These are phyloP conservation scores for Pluvianellus socialis DNA, from an alignment of 2,113 vertebrate genomes.

Conservation along the genomic window DNA sequence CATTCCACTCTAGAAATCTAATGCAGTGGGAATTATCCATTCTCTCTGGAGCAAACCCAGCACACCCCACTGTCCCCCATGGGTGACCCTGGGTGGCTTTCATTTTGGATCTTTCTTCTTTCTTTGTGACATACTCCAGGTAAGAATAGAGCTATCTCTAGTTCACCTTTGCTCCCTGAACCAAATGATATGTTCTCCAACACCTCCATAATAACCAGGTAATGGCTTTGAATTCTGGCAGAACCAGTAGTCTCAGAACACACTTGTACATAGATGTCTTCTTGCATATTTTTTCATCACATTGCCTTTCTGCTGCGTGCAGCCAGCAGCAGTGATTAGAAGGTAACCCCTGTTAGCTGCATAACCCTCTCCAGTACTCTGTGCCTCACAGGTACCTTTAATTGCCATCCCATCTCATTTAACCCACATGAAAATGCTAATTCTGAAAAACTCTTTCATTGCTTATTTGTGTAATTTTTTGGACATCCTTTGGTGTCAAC, in stretches of 20 bases:
- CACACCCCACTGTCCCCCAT: background rate
- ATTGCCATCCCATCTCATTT: background rate
- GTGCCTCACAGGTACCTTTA: background rate
- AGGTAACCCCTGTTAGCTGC: background rate
- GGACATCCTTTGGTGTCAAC: background rate
- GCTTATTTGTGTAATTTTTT: background rate
- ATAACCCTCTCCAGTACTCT: background rate
- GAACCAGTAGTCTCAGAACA: background rate
- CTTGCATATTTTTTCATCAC: background rate
- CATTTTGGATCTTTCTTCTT: background rate
- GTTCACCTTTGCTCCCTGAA: background rate
- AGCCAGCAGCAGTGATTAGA: background rate
- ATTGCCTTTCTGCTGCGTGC: background rate
- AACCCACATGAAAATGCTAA: background rate
- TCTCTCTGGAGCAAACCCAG: background rate
- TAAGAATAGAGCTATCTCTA: background rate
- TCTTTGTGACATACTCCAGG: background rate
- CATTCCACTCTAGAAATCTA: background rate
- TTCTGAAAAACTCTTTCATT: background rate
- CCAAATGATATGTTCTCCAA: background rate
- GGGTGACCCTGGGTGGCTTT: background rate
- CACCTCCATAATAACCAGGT: background rate
- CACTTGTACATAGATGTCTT: background rate
- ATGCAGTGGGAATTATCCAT: background rate
- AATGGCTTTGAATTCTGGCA: background rate